Evolutionary conservation across 2,888 invertebrate genomes (phyloP).

Genomic region (Phaedon cochleariae): DNA sequence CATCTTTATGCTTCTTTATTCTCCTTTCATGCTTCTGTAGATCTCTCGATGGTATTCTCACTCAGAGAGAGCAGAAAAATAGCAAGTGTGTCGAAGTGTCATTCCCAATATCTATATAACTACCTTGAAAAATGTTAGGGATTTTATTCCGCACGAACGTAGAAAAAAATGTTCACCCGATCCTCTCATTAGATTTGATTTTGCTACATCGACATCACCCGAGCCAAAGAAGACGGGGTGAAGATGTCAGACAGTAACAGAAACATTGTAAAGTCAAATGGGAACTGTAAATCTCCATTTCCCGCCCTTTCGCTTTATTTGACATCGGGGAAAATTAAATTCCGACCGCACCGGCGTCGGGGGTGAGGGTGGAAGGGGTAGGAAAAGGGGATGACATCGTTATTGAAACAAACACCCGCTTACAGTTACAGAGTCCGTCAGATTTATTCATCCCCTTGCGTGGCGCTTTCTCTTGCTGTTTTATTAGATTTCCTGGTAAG

Average conservation of each 20-base stretch:
- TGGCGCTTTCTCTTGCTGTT: slow-evolving; percentile 4
- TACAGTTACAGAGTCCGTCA: slow-evolving; percentile 27
- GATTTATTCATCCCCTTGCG: slow-evolving; percentile 20
- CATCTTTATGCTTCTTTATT: too few relatives aligned
- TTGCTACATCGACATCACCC: background rate
- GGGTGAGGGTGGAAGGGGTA: too few relatives aligned
- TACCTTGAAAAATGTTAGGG: too few relatives aligned
- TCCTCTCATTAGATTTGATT: background rate
- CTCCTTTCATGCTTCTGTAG: too few relatives aligned
- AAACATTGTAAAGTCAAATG: slow-evolving; percentile 61
- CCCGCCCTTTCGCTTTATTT: slow-evolving; percentile 56
- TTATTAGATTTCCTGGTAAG: slow-evolving; percentile 30
- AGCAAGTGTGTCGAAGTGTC: too few relatives aligned
- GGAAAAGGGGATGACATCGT: slow-evolving; percentile 42
- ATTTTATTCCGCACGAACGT: too few relatives aligned
- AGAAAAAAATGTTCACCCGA: too few relatives aligned
- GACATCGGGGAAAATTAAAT: slow-evolving; percentile 55
- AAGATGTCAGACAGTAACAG: slow-evolving; percentile 55
- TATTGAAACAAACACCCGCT: slow-evolving; percentile 49
- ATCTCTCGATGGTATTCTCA: too few relatives aligned
- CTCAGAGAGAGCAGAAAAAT: too few relatives aligned
- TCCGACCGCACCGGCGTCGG: slow-evolving; percentile 37
- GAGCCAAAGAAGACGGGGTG: slow-evolving; percentile 42
- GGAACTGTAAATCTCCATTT: slow-evolving; percentile 56
- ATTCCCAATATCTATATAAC: too few relatives aligned